Evolutionary conservation across 1,140 invertebrate species (phyloP).

Genomic region (Drosophila setifemur): DNA sequence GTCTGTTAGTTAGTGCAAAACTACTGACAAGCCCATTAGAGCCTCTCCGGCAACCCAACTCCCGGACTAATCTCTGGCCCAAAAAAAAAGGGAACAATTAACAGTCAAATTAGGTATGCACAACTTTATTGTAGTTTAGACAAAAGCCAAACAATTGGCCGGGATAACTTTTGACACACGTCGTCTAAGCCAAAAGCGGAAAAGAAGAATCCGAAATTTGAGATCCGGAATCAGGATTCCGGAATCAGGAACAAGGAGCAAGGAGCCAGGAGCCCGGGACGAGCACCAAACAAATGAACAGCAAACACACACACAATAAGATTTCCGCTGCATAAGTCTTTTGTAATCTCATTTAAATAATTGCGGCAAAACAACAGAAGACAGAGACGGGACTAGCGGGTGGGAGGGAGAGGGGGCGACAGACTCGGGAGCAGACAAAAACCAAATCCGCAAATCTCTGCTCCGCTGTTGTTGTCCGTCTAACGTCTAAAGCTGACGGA

Average conservation of each 20-base stretch:
- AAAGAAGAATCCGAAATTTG: background rate
- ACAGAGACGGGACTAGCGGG: background rate
- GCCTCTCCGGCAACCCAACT: background rate
- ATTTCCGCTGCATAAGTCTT: conserved; percentile 73
- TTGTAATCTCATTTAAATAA: conserved; percentile 80
- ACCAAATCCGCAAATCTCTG: conserved; percentile 53
- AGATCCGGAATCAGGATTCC: conserved; percentile 5
- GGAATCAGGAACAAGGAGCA: conserved; percentile 12
- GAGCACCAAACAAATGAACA: conserved; percentile 30
- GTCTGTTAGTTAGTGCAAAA: background rate
- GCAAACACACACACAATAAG: conserved; percentile 49
- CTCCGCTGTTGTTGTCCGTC: background rate
- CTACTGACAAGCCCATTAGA: conserved; percentile 33
- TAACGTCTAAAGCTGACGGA: conserved; percentile 18
- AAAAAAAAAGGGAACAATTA: conserved; percentile 39
- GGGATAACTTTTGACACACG: conserved; percentile 55
- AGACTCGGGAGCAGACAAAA: conserved; percentile 18
- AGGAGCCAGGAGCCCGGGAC: conserved; percentile 14
- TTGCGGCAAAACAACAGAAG: conserved; percentile 47
- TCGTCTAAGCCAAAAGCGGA: conserved; percentile 25
- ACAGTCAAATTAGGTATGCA: conserved; percentile 43
- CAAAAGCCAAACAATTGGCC: conserved; percentile 45
- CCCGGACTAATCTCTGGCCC: conserved; percentile 7
- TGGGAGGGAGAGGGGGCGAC: conserved; percentile 13
- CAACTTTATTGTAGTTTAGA: conserved; percentile 38